Percentiles rank a stretch among this genome's conserved stretches.
Conservation (phyloP, 2,888 invertebrate species). For the Crocallis elinguaria region DNA sequence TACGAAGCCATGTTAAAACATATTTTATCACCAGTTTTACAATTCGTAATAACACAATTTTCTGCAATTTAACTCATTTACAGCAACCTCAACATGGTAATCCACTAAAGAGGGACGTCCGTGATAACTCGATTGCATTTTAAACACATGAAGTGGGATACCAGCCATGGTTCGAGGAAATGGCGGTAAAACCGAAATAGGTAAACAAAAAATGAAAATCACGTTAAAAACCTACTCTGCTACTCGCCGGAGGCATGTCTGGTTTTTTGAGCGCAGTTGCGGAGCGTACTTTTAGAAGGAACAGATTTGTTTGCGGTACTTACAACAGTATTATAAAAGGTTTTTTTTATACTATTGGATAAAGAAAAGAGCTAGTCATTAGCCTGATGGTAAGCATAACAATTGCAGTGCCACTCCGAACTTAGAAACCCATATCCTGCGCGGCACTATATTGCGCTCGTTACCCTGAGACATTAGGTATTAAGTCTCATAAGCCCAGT, state of each 20-base stretch:
- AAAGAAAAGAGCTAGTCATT: no score
- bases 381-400: no score
- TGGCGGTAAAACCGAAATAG: slow-evolving; percentile 4
- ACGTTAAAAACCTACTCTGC: slow-evolving; percentile 38
- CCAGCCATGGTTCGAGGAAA: slow-evolving; percentile 3
- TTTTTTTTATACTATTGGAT: no score
- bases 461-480: no score
- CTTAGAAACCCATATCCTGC: no score
- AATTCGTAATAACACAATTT: no score
- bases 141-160: slow-evolving; percentile 37
- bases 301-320: neutral
- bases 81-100: slow-evolving; percentile 29
- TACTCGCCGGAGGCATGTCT: neutral
- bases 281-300: neutral
- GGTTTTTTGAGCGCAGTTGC: neutral
- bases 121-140: slow-evolving; percentile 51
- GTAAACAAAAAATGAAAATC: neutral
- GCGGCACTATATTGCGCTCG: no score
- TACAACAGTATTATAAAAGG: no score
- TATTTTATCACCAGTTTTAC: no score
- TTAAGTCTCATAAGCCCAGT: no score
- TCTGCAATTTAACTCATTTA: neutral
- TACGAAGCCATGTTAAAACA: no score
- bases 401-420: no score
- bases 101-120: slow-evolving; percentile 18